These are phyloP conservation scores for Nymphalis io DNA, from an alignment of 1,140 invertebrate species.

Conservation along the genomic window DNA sequence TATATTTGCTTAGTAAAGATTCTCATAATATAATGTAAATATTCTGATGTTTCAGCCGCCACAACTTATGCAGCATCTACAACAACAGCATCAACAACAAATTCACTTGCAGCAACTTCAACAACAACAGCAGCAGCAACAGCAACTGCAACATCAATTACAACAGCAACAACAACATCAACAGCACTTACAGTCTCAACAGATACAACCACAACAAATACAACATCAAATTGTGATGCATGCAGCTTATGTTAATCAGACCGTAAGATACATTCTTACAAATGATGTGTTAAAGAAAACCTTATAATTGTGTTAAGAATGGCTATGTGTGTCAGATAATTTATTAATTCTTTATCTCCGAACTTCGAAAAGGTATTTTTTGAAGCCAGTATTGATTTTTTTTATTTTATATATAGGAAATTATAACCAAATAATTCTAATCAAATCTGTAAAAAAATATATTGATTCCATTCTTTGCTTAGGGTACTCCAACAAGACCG, in stretches of 20 bases:
- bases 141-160: conserved; percentile 59
- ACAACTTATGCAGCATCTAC: conserved; percentile 71
- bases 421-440: too few relatives aligned
- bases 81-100: conserved; percentile 63
- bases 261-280: conserved; percentile 46
- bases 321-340: too few relatives aligned
- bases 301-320: too few relatives aligned
- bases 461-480: conserved; percentile 11
- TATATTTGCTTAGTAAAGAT: too few relatives aligned
- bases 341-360: too few relatives aligned
- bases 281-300: neutral
- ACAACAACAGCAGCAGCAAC: conserved; percentile 66
- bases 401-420: too few relatives aligned
- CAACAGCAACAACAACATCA: conserved; percentile 62
- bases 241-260: conserved; percentile 71
- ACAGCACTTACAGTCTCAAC: conserved; percentile 54
- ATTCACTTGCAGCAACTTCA: conserved; percentile 65
- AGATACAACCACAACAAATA: conserved; percentile 60
- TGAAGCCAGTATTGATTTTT: too few relatives aligned
- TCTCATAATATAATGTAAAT: neutral
- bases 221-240: conserved; percentile 76
- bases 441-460: neutral
- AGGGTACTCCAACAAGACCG: conserved; percentile 56
- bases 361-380: too few relatives aligned
- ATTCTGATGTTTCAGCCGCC: conserved; percentile 41